phyloP scores from a whole-genome alignment of 2,888 invertebrate species.

The Falcaria lacertinaria region DNA sequence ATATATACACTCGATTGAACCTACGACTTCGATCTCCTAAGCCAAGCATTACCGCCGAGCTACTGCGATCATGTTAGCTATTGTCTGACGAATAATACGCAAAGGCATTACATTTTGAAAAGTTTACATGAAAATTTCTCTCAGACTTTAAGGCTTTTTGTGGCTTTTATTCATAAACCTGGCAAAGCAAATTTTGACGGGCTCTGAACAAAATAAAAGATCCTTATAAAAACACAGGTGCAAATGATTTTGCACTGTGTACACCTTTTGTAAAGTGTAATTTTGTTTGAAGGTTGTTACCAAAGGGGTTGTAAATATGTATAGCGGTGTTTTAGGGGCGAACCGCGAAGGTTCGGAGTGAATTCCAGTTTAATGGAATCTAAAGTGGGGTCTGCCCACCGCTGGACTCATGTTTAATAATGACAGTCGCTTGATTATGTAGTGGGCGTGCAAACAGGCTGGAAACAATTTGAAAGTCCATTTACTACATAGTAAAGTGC shows the following conservation, averaged over 20 bases:
- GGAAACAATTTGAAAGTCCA: background rate
- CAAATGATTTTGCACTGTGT: constrained; percentile 29
- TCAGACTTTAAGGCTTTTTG: background rate
- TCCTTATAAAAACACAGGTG: background rate
- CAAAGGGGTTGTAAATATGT: constrained; percentile 44
- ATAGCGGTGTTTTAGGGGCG: constrained; percentile 39
- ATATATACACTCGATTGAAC: too few species aligned
- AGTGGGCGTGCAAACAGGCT: background rate
- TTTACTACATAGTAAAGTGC: too few species aligned
- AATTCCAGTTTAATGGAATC: constrained; percentile 49
- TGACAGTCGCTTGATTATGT: constrained; percentile 12
- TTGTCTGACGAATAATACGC: background rate
- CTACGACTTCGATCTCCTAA: too few species aligned
- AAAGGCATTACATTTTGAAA: background rate
- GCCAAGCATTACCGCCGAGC: too few species aligned
- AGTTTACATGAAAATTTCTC: background rate
- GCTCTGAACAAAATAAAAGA: background rate
- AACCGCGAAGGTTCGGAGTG: constrained; percentile 44
- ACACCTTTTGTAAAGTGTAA: constrained; percentile 34
- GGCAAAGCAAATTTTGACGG: constrained; percentile 1
- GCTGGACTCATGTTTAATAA: constrained; percentile 46
- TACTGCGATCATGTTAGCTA: background rate
- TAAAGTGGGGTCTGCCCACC: constrained; percentile 28
- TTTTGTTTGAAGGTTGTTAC: constrained; percentile 35
- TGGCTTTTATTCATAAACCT: background rate